Percentiles rank a stretch among this genome's conserved stretches.
Conservation (phyloP, 1,140 invertebrate genomes). For the Drosophila arawakana region DNA sequence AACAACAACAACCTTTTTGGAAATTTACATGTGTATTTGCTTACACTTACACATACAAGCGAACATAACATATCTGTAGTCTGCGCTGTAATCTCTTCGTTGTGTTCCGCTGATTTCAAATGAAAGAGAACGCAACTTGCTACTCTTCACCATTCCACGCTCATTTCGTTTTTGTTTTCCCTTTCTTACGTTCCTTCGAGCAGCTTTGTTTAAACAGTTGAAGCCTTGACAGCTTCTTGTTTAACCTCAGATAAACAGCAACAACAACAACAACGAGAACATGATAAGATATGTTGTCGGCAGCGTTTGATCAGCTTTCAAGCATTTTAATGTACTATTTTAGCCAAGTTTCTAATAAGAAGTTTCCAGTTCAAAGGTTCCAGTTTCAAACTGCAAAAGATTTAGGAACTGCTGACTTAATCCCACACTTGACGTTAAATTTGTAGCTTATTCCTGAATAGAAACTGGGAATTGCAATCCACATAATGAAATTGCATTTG, state of each 20-base stretch:
- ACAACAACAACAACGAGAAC: conserved; percentile 40
- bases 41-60: too few species aligned
- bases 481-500: conserved; percentile 14
- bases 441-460: background rate
- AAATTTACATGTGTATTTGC: background rate
- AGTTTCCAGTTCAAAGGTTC: background rate
- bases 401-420: background rate
- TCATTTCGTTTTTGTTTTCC: background rate
- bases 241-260: conserved; percentile 39
- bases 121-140: conserved; percentile 31
- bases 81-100: background rate
- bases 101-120: conserved; percentile 32
- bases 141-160: background rate
- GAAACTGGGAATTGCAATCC: background rate
- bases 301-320: conserved; percentile 51
- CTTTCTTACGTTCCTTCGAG: background rate
- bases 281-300: conserved; percentile 36
- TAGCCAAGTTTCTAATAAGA: background rate
- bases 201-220: background rate
- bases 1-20: conserved; percentile 6
- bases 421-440: background rate
- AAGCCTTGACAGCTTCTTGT: conserved; percentile 32
- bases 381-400: background rate
- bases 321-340: conserved; percentile 24
- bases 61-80: conserved; percentile 1